These are phyloP conservation scores for Hydrozoanthus gracilis DNA, from an alignment of 92 coral and sea anemone species.

Conservation along the genomic window DNA sequence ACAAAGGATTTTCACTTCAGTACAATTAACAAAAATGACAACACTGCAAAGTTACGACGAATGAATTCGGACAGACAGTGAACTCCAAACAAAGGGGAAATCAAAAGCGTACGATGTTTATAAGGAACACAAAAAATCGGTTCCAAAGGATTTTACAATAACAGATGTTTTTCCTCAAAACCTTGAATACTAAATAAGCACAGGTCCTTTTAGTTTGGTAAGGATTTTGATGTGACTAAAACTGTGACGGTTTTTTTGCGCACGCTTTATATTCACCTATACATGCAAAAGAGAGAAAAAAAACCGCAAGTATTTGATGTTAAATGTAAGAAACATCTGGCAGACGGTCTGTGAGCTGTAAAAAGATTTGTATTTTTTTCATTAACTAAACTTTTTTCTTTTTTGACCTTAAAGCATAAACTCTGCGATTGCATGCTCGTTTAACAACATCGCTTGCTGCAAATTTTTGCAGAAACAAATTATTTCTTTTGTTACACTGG, in stretches of 20 bases:
- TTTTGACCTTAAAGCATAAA: neutral
- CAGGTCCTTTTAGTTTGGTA: neutral
- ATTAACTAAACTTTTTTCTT: neutral
- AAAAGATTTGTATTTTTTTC: neutral
- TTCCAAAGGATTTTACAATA: neutral
- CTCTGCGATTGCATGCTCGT: neutral
- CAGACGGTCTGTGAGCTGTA: neutral
- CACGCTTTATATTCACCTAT: slow-evolving; percentile 8
- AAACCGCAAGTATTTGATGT: neutral
- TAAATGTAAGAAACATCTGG: slow-evolving; percentile 22
- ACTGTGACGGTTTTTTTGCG: no score
- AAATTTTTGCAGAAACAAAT: neutral
- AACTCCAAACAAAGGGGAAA: slow-evolving; percentile 10
- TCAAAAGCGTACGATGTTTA: neutral
- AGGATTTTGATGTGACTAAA: no score
- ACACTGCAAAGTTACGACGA: neutral
- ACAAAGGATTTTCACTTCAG: slow-evolving; percentile 31
- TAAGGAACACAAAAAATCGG: neutral
- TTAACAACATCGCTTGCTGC: neutral
- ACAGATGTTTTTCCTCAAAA: slow-evolving; percentile 37
- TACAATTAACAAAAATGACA: slow-evolving; percentile 22
- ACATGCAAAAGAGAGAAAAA: neutral
- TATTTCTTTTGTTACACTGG: neutral
- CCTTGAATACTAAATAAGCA: slow-evolving; percentile 3
- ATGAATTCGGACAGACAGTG: neutral